phyloP scores from a whole-genome alignment of 2,888 invertebrate species.

The Plebejus argus region DNA sequence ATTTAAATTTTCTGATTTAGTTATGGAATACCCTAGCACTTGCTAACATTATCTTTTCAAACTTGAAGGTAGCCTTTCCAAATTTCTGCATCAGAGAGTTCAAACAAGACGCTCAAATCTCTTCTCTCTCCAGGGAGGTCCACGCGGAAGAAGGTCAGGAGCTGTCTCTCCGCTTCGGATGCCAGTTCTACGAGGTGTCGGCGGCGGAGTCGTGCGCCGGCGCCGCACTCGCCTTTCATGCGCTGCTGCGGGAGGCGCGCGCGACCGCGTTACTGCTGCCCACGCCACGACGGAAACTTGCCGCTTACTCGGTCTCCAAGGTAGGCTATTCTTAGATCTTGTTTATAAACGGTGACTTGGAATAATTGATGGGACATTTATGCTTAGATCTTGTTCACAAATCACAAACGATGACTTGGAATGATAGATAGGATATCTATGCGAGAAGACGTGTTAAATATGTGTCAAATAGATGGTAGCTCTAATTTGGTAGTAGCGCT shows the following conservation, averaged over 20 bases:
- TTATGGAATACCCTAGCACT: no score
- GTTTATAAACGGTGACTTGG: no score
- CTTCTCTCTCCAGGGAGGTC: slow-evolving; percentile 80
- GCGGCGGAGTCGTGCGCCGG: slow-evolving; percentile 91
- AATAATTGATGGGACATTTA: no score
- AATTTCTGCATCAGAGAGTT: neutral
- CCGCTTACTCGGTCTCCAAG: slow-evolving; percentile 89
- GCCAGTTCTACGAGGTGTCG: slow-evolving; percentile 89
- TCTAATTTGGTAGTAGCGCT: no score
- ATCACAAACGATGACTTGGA: no score
- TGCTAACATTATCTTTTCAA: no score
- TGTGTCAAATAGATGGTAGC: no score
- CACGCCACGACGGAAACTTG: slow-evolving; percentile 86
- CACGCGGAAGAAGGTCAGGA: slow-evolving; percentile 91
- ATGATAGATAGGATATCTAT: no score
- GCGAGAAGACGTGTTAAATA: no score
- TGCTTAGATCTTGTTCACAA: no score
- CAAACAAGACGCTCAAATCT: neutral
- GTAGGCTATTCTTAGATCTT: slow-evolving; percentile 55
- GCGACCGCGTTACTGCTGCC: slow-evolving; percentile 85
- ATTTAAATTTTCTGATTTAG: no score
- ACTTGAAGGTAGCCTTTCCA: no score
- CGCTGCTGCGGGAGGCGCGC: slow-evolving; percentile 86
- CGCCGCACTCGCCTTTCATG: slow-evolving; percentile 89
- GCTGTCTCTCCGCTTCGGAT: slow-evolving; percentile 86